Percentiles rank a stretch among this genome's conserved stretches.
phyloP scores from a whole-genome alignment of 1,140 invertebrate species.

The Euwallacea fornicatus region DNA sequence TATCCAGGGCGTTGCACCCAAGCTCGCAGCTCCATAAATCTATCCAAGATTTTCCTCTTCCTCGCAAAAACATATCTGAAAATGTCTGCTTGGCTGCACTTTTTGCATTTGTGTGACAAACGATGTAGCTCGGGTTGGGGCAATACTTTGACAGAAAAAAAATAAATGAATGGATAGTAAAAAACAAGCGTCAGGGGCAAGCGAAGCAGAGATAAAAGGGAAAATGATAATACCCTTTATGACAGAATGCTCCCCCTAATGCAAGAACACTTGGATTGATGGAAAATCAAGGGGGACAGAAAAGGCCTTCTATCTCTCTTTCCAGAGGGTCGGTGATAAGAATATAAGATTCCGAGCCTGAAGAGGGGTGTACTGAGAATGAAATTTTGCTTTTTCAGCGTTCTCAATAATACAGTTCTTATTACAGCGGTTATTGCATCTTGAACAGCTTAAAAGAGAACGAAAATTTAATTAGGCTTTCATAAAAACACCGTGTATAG shows the following conservation, averaged over 20 bases:
- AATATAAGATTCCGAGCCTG: background rate
- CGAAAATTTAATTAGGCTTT: conserved; percentile 11
- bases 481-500: background rate
- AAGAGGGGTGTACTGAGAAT: background rate
- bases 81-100: conserved; percentile 1
- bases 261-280: conserved; percentile 45
- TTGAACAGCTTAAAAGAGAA: background rate
- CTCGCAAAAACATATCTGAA: background rate
- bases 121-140: background rate
- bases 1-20: too few species aligned
- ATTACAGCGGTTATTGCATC: too few species aligned
- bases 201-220: conserved; percentile 31
- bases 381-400: background rate
- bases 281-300: conserved; percentile 32
- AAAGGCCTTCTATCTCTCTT: conserved; percentile 11
- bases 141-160: conserved; percentile 10
- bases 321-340: conserved; percentile 31
- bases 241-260: conserved; percentile 38
- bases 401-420: too few species aligned
- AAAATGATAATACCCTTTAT: conserved; percentile 36
- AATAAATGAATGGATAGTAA: conserved; percentile 9
- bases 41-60: too few species aligned
- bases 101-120: background rate
- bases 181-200: conserved; percentile 22
- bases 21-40: too few species aligned